Evolutionary conservation across 2,797 vertebrate genomes (phyloP).

Genomic region (Neomorphus geoffroyi): DNA sequence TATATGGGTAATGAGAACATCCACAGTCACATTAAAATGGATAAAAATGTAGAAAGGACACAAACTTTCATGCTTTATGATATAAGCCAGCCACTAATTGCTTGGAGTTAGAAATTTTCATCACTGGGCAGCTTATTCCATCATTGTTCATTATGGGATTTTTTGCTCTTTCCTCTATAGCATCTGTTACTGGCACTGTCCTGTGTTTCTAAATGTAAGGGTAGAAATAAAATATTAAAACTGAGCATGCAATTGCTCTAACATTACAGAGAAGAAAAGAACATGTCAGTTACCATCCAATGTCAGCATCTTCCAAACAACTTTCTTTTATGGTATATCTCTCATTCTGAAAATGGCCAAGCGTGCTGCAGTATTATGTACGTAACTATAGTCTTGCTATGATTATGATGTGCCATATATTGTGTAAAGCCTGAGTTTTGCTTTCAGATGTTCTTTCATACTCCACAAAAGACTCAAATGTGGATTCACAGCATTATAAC

Average conservation of each 20-base stretch:
- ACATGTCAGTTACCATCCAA: neutral
- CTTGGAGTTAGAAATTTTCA: conserved; percentile 35
- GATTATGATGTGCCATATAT: conserved; percentile 31
- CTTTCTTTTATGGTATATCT: conserved; percentile 3
- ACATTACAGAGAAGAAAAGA: neutral
- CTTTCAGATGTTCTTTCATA: neutral
- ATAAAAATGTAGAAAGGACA: conserved; percentile 35
- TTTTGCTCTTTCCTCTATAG: neutral
- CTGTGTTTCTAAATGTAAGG: neutral
- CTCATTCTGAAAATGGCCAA: conserved; percentile 3
- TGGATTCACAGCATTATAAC: neutral
- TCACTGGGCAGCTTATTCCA: conserved; percentile 4
- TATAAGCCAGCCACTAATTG: conserved; percentile 24
- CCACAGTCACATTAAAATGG: neutral
- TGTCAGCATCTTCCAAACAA: conserved; percentile 20
- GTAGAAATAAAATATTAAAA: conserved; percentile 8
- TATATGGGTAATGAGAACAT: conserved; percentile 35
- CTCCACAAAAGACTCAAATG: neutral
- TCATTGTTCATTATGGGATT: conserved; percentile 8
- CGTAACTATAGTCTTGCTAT: conserved; percentile 1
- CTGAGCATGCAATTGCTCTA: neutral
- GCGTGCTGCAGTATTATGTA: neutral
- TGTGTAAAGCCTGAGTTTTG: conserved; percentile 42
- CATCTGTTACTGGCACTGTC: neutral
- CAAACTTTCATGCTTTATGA: conserved; percentile 13